Conservation (phyloP, 64 coral and sea anemone species). For the Hydrozoanthus tunicans region DNA sequence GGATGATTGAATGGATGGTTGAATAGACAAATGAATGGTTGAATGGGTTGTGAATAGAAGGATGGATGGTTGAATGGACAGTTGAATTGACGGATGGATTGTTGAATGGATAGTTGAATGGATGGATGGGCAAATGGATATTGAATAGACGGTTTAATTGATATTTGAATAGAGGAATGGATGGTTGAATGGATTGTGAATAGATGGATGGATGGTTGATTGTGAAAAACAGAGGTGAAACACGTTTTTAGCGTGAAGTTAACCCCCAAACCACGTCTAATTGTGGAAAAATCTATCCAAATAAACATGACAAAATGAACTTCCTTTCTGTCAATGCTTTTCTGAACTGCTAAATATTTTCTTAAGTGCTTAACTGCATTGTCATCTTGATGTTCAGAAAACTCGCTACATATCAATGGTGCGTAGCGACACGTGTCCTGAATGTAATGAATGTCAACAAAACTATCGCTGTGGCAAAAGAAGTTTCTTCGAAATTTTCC, state of each 20-base stretch:
- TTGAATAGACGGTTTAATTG: neutral
- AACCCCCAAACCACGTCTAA: neutral
- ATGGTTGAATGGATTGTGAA: neutral
- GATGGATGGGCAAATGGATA: neutral
- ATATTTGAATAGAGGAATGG: neutral
- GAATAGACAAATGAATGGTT: neutral
- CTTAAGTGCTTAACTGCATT: neutral
- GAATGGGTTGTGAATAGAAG: too few relatives aligned
- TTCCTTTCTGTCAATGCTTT: neutral
- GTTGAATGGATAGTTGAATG: neutral
- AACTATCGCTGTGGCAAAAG: neutral
- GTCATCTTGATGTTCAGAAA: neutral
- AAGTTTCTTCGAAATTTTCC: too few relatives aligned
- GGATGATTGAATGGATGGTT: neutral
- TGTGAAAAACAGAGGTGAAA: neutral
- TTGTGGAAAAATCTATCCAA: neutral
- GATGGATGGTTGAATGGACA: neutral
- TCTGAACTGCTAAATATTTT: conserved; percentile 18
- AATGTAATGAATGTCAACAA: neutral
- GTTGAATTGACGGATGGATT: neutral
- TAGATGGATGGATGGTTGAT: neutral
- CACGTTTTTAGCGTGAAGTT: neutral
- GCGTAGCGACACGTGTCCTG: neutral
- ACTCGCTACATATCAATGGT: neutral
- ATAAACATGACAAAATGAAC: neutral